A percentile compares a stretch with the other conserved stretches of the same genome.
These are phyloP conservation scores for Trichogramma pretiosum DNA, from an alignment of 1,140 invertebrate genomes.

Conservation along the genomic window DNA sequence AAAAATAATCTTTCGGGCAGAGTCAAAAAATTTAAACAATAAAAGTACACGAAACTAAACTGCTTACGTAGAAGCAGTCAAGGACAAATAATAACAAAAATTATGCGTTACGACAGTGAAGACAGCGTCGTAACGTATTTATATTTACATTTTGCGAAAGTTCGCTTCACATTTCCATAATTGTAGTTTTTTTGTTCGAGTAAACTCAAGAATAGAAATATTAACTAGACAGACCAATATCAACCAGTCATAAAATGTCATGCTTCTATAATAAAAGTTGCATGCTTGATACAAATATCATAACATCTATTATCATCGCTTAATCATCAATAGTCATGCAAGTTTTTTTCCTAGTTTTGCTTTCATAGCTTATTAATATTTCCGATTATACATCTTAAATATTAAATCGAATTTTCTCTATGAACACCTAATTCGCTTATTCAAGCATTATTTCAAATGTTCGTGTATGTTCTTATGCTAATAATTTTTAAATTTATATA, in stretches of 20 bases:
- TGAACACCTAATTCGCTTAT: constrained; percentile 26
- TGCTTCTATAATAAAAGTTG: constrained; percentile 35
- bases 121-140: constrained; percentile 19
- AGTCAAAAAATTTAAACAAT: too few species aligned
- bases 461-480: too few species aligned
- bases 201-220: constrained; percentile 32
- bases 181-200: constrained; percentile 24
- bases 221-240: constrained; percentile 29
- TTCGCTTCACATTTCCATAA: too few species aligned
- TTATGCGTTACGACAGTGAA: constrained; percentile 13
- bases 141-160: constrained; percentile 15
- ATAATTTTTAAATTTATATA: too few species aligned
- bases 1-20: too few species aligned
- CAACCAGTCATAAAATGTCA: constrained; percentile 36
- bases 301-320: constrained; percentile 20
- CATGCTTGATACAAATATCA: constrained; percentile 26
- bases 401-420: constrained; percentile 26
- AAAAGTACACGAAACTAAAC: too few species aligned
- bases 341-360: constrained; percentile 10
- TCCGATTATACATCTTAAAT: constrained; percentile 27
- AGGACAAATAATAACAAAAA: constrained; percentile 13
- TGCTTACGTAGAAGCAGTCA: constrained; percentile 15
- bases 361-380: constrained; percentile 11
- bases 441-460: too few species aligned
- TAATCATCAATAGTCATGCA: constrained; percentile 13